Evolutionary conservation across 2,888 invertebrate genomes (phyloP), one percentile per base, ranked within the genome.

Genomic region (Caenorhabditis sp.): DNA sequence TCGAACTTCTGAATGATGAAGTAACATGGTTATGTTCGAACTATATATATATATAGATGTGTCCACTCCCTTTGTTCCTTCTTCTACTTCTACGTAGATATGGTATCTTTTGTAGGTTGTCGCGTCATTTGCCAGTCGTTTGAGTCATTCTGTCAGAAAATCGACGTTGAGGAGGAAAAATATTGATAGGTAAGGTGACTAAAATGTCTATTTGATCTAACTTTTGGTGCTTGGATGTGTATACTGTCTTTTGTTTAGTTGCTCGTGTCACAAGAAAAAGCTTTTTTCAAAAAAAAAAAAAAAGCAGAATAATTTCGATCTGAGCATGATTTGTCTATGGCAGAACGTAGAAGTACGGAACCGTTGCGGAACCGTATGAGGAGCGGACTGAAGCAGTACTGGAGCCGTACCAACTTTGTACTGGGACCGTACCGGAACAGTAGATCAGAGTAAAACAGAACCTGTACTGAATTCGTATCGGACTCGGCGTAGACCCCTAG

Each of bases 111-210:
- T 78, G 61, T 74, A 82, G 82, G 70, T 78, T 7, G 80, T 82
- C 20, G 63, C 82, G 14, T 82, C 82, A 50, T 81, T 82, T 59
- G 79, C 82, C 20, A 76, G 70, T 50, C 70, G 81, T 0, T 57
- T 82, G 36, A 76, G 78, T 50, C 76, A 70, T 53, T 73, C 78
- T 43, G 67, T 80, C 31, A 67, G 80, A 63, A 26, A 76, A 49
- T 71, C 78, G 7, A 77, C 78, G 23, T 70, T 80, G 10, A 25
- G 82, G 23, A 52, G 75, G 5, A 23, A 4, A 14, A 66, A 59
- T 71, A 68, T 53, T 63, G 76, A 76, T 57, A 77, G 73, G 82
- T 78, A 60, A 68, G 23, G 43, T 43, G 12, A 10, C 43, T 43
- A 17, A 17, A 10, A 43, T 17, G 17, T 43, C 43, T 43, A 17